These are phyloP conservation scores for Danio choprae DNA, from an alignment of 2,797 vertebrate species.

Conservation along the genomic window DNA sequence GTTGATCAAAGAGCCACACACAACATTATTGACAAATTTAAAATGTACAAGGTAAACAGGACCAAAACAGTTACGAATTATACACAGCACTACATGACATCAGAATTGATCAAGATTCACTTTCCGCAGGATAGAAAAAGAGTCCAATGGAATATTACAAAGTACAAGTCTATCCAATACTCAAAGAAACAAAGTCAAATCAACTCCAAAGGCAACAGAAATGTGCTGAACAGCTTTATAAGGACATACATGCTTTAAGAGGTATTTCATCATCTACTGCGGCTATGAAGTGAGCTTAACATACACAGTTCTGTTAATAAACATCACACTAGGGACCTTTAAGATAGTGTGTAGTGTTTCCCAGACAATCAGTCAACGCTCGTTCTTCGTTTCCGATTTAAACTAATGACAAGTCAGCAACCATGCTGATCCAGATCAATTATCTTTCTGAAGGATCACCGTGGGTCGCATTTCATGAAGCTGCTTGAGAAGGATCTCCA, in stretches of 20 bases:
- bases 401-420: conserved; percentile 46
- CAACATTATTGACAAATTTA: conserved; percentile 84
- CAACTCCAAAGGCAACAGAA: conserved; percentile 77
- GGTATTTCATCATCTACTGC: conserved; percentile 62
- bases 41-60: conserved; percentile 83
- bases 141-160: conserved; percentile 90
- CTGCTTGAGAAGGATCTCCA: conserved; percentile 86
- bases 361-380: conserved; percentile 35
- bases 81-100: conserved; percentile 82
- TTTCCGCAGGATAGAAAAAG: conserved; percentile 71
- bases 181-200: conserved; percentile 26
- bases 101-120: conserved; percentile 82
- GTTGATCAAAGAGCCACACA: conserved; percentile 86
- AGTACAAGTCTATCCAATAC: conserved; percentile 76
- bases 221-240: conserved; percentile 76
- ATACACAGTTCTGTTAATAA: conserved; percentile 57
- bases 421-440: conserved; percentile 68
- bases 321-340: conserved; percentile 46
- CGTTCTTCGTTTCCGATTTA: conserved; percentile 11
- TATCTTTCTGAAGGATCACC: conserved; percentile 82
- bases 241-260: conserved; percentile 89
- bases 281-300: conserved; percentile 65
- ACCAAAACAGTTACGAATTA: conserved; percentile 85
- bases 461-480: conserved; percentile 94
- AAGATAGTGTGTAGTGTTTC: conserved; percentile 45